Evolutionary conservation across 2,113 vertebrate species (phyloP).

Genomic region (Nymphicus hollandicus): DNA sequence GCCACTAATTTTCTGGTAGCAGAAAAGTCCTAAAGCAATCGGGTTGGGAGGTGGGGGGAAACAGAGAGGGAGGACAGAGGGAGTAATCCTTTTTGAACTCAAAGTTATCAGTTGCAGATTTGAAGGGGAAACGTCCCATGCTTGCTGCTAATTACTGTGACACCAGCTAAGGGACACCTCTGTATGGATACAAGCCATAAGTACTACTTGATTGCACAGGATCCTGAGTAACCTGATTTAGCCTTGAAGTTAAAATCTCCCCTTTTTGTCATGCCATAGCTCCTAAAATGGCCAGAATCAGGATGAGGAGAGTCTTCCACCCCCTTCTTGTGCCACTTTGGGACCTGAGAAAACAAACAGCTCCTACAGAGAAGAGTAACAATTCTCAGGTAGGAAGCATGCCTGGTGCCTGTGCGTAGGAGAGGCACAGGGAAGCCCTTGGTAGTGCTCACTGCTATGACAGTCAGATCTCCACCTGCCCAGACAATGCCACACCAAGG

Average conservation of each 20-base stretch:
- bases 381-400: rapidly evolving
- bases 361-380: background rate
- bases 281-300: background rate
- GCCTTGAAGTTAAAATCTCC: background rate
- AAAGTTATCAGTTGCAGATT: background rate
- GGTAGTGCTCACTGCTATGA: background rate
- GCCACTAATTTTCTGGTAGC: background rate
- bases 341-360: background rate
- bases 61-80: background rate
- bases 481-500: background rate
- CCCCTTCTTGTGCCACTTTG: background rate
- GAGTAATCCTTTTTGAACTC: background rate
- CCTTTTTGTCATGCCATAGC: rapidly evolving
- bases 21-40: background rate
- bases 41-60: background rate
- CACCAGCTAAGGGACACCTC: background rate
- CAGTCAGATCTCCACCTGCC: background rate
- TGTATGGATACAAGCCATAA: background rate
- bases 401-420: rapidly evolving
- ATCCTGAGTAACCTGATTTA: background rate
- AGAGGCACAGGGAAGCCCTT: too few species aligned
- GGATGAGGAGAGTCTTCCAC: background rate
- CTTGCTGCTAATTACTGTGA: background rate
- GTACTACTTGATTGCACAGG: background rate
- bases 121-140: background rate